Evolutionary conservation across 2,888 invertebrate species (phyloP).

Genomic region (Anoncus sp.): DNA sequence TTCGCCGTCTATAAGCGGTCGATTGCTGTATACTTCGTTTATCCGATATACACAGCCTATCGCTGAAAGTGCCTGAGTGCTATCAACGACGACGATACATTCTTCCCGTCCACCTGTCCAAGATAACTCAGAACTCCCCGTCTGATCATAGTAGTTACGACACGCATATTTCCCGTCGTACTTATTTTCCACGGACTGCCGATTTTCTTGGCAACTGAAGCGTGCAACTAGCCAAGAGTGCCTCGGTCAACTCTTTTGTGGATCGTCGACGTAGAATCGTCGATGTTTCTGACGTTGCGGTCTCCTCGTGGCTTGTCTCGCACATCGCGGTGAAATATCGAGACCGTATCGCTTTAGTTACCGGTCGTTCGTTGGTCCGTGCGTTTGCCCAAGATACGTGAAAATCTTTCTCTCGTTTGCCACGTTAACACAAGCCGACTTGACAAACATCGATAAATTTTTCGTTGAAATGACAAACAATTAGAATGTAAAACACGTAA

Average conservation of each 20-base stretch:
- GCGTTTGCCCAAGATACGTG: slow-evolving; percentile 63
- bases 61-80: not conserved
- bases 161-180: slow-evolving; percentile 77
- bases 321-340: slow-evolving; percentile 75
- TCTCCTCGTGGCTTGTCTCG: slow-evolving; percentile 60
- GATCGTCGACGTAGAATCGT: slow-evolving; percentile 49
- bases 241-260: slow-evolving; percentile 44
- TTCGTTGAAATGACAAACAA: not conserved
- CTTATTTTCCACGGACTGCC: slow-evolving; percentile 82
- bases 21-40: not conserved
- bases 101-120: slow-evolving; percentile 63
- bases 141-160: slow-evolving; percentile 76
- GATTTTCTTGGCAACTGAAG: slow-evolving; percentile 82
- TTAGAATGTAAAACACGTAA: not conserved
- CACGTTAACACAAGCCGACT: not conserved
- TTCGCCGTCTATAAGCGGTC: too few relatives aligned
- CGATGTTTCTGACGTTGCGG: slow-evolving; percentile 52
- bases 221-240: slow-evolving; percentile 72
- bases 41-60: slow-evolving; percentile 13
- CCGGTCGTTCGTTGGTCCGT: slow-evolving; percentile 77
- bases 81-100: slow-evolving; percentile 44
- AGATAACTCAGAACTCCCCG: slow-evolving; percentile 61
- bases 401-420: slow-evolving; percentile 3
- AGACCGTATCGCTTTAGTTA: slow-evolving; percentile 80
- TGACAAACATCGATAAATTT: not conserved